A percentile compares a stretch with the other conserved stretches of the same genome.
Conservation (phyloP, 2,888 invertebrate genomes). For the Pristionchus exspectatus region DNA sequence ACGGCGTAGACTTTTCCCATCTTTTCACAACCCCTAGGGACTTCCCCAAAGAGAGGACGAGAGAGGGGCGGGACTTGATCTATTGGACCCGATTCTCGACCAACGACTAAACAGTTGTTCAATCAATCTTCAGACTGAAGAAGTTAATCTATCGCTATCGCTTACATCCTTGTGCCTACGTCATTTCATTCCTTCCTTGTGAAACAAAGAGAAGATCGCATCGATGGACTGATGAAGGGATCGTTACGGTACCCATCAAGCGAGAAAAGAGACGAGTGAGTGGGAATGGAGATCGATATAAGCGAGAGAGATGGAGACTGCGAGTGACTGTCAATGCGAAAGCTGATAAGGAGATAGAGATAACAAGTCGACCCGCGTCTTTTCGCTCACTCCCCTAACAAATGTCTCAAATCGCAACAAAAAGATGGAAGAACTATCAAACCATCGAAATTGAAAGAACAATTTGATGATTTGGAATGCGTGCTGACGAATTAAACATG, state of each 20-base stretch:
- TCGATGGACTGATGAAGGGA: background rate
- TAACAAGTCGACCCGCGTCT: slow-evolving; percentile 43
- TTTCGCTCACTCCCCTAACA: slow-evolving; percentile 16
- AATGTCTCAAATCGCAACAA: background rate
- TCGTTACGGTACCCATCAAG: background rate
- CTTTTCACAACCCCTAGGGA: slow-evolving; percentile 17
- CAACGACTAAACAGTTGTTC: slow-evolving; percentile 31
- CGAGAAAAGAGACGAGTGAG: slow-evolving; percentile 19
- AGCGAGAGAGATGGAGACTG: background rate
- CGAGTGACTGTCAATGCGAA: slow-evolving; percentile 34
- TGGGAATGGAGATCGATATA: slow-evolving; percentile 14
- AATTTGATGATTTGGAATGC: background rate
- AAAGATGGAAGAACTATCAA: background rate
- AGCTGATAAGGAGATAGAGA: slow-evolving; percentile 42
- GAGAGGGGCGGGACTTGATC: slow-evolving; percentile 3
- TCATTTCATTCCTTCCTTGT: background rate
- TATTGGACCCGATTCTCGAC: slow-evolving; percentile 14
- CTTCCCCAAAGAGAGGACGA: background rate
- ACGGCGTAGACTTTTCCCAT: background rate
- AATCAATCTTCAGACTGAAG: background rate
- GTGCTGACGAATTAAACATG: background rate
- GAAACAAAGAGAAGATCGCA: background rate
- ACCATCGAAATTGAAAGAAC: background rate
- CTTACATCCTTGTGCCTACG: background rate
- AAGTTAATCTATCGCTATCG: slow-evolving; percentile 1